Evolutionary conservation across 1,140 invertebrate species (phyloP).

Genomic region (Drosophila serrata): DNA sequence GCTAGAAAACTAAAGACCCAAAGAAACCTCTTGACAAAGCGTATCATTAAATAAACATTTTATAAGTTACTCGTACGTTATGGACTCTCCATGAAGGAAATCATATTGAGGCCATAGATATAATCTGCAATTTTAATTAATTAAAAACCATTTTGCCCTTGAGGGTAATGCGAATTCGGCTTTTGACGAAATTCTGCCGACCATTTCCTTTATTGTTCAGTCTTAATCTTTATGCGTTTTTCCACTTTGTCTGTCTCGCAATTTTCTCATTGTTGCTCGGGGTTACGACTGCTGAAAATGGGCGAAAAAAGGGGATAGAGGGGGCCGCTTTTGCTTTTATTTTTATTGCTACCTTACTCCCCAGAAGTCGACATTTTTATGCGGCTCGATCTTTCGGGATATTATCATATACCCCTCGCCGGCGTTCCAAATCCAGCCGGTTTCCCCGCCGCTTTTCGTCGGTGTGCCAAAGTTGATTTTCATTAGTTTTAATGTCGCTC

Average conservation of each 20-base stretch:
- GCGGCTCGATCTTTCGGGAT: conserved; percentile 65
- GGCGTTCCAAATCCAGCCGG: conserved; percentile 1
- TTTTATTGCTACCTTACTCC: conserved; percentile 67
- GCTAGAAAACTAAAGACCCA: background rate
- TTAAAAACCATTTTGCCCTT: background rate
- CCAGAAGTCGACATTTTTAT: conserved; percentile 70
- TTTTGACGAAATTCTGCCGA: conserved; percentile 9
- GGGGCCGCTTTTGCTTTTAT: conserved; percentile 67
- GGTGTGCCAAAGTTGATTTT: conserved; percentile 80
- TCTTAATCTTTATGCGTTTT: conserved; percentile 73
- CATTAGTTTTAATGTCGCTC: conserved; percentile 81
- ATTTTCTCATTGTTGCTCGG: conserved; percentile 74
- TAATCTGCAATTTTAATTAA: background rate
- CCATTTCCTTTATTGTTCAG: conserved; percentile 57
- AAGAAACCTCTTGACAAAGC: background rate
- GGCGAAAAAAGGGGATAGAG: conserved; percentile 29
- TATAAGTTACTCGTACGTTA: background rate
- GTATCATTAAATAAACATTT: background rate
- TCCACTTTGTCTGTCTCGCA: conserved; percentile 72
- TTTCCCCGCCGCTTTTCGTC: conserved; percentile 33
- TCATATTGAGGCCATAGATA: background rate
- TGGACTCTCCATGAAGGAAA: background rate
- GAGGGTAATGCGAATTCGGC: background rate
- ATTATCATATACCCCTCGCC: conserved; percentile 17
- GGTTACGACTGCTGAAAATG: conserved; percentile 46